Evolutionary conservation across 2,888 invertebrate genomes (phyloP).

Genomic region (Saturnia japonica): DNA sequence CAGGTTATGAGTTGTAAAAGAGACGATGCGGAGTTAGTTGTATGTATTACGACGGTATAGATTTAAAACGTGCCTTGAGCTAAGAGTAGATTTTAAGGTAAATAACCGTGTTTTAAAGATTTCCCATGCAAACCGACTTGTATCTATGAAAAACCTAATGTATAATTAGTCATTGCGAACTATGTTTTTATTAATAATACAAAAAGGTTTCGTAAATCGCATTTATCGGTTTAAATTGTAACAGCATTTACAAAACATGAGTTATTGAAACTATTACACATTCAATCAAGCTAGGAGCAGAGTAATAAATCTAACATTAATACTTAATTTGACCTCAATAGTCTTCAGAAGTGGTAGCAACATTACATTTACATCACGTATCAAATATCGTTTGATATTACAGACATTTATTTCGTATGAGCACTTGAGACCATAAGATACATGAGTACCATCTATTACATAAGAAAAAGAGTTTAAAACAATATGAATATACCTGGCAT

Average conservation of each 20-base stretch:
- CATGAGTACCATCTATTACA: background rate
- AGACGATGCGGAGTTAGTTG: no score
- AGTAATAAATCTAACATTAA: background rate
- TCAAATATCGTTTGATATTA: slow-evolving; percentile 4
- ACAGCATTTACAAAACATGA: background rate
- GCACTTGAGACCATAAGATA: background rate
- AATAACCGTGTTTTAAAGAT: no score
- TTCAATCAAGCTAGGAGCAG: background rate
- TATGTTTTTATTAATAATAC: no score
- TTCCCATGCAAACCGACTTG: no score
- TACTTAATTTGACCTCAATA: background rate
- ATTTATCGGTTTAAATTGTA: background rate
- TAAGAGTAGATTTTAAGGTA: no score
- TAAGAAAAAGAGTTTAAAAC: background rate
- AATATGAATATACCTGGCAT: background rate
- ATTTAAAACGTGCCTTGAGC: no score
- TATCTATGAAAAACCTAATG: no score
- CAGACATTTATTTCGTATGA: background rate
- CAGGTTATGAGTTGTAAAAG: no score
- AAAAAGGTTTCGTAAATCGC: background rate
- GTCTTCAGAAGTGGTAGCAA: background rate
- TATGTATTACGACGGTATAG: no score
- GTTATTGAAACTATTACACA: background rate
- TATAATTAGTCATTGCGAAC: no score
- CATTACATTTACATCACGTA: slow-evolving; percentile 3